These are phyloP conservation scores for Bicyclus anynana DNA, from an alignment of 1,140 invertebrate species.

Conservation along the genomic window DNA sequence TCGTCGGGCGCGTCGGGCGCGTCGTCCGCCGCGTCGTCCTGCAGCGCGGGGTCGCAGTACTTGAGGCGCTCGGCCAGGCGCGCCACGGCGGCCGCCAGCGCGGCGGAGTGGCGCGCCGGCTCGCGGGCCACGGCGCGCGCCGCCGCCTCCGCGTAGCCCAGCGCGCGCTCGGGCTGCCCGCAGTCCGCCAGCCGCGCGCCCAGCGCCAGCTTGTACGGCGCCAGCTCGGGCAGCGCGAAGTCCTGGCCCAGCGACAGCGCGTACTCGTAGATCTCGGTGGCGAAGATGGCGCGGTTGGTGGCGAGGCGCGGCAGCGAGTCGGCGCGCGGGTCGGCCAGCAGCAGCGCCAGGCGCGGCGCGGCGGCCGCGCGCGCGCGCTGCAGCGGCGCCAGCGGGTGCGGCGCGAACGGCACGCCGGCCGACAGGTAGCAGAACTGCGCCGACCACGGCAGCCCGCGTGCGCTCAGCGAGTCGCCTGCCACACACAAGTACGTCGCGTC, in stretches of 20 bases:
- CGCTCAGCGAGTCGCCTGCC: constrained; percentile 81
- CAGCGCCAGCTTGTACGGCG: constrained; percentile 85
- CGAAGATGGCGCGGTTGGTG: constrained; percentile 90
- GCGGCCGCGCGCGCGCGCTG: constrained; percentile 13
- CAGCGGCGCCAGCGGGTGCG: constrained; percentile 63
- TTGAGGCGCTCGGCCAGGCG: constrained; percentile 82
- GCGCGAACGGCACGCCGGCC: constrained; percentile 86
- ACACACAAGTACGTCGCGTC: not conserved
- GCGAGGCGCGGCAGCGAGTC: constrained; percentile 79
- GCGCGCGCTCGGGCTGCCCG: constrained; percentile 86
- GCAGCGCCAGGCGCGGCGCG: constrained; percentile 81
- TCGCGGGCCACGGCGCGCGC: constrained; percentile 81
- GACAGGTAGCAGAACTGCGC: constrained; percentile 97
- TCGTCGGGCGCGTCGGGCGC: constrained; percentile 33
- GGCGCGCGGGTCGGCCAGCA: constrained; percentile 84
- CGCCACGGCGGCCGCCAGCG: constrained; percentile 82
- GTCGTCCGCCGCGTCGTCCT: constrained; percentile 30
- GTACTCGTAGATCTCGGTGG: constrained; percentile 97
- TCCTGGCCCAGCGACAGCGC: constrained; percentile 88
- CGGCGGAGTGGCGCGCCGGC: constrained; percentile 69
- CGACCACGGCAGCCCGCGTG: constrained; percentile 87
- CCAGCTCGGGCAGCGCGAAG: constrained; percentile 85
- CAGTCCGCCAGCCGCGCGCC: constrained; percentile 87
- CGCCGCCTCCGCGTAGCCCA: constrained; percentile 90
- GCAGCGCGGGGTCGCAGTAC: constrained; percentile 46